A percentile compares a stretch with the other conserved stretches of the same genome.
Evolutionary conservation across 1,140 invertebrate genomes (phyloP).

Genomic region (Drosophila sulfurigaster): DNA sequence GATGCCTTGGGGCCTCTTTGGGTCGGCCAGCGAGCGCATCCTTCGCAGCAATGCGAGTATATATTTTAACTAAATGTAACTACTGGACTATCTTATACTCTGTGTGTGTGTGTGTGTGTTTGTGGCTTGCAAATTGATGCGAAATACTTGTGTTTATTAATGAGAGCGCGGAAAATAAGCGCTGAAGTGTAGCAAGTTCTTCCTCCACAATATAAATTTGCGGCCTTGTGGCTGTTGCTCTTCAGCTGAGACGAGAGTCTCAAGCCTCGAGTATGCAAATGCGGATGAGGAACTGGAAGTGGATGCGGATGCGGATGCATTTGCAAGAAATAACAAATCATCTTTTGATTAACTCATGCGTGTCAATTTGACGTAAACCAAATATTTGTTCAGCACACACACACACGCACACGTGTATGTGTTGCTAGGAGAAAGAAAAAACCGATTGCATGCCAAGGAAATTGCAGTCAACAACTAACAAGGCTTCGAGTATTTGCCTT

Average conservation of each 20-base stretch:
- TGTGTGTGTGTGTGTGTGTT: slow-evolving; percentile 20
- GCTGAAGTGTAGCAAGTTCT: slow-evolving; percentile 18
- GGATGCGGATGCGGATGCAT: slow-evolving; percentile 66
- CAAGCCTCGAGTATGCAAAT: slow-evolving; percentile 11
- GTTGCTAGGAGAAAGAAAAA: slow-evolving; percentile 59
- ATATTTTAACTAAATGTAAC: slow-evolving; percentile 56
- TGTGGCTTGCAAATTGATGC: slow-evolving; percentile 46
- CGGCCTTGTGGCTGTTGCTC: slow-evolving; percentile 24
- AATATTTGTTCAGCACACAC: slow-evolving; percentile 76
- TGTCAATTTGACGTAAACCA: slow-evolving; percentile 83
- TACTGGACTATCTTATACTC: slow-evolving; percentile 23
- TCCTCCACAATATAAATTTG: slow-evolving; percentile 41
- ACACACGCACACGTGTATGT: slow-evolving; percentile 10
- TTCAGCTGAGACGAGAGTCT: slow-evolving; percentile 9
- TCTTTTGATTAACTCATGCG: slow-evolving; percentile 83
- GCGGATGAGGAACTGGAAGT: slow-evolving; percentile 4
- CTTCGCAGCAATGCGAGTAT: slow-evolving; percentile 48
- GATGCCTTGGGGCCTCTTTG: slow-evolving; percentile 24
- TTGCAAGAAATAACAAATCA: slow-evolving; percentile 81
- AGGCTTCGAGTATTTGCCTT: slow-evolving; percentile 72
- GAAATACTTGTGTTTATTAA: slow-evolving; percentile 54
- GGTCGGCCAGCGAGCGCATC: background rate
- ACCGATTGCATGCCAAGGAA: slow-evolving; percentile 67
- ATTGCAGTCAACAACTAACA: slow-evolving; percentile 83
- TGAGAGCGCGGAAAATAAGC: slow-evolving; percentile 45